Evolutionary conservation across 2,888 invertebrate genomes (phyloP), one percentile per base, ranked within the genome.

Genomic region (Glaucopsyche alexis): DNA sequence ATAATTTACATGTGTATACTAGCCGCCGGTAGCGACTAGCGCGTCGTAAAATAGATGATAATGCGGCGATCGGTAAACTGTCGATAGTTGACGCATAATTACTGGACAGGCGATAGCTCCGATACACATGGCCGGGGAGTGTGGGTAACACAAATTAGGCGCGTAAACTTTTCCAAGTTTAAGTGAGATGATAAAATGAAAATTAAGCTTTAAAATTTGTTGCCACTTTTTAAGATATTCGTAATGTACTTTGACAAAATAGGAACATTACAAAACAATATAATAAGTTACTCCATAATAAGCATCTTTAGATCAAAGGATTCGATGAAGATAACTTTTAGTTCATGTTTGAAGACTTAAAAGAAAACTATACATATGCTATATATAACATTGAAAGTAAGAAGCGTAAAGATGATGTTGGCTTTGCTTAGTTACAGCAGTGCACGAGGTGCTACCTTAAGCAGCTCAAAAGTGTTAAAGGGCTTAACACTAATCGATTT

Each of bases 71-170:
- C 82, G 80, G 82, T 81, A 79, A 80, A 75, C 72, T 67, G 19
- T 72, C 79, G 76, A 73, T 50, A 73, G 70, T 76, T 78, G 74
- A 76, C 76, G 75, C 72, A 71, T 75, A 76, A 82, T 84, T 81
- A 83, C 85, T 81, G 80, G 81, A 76, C 77, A 80, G 85, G 82
- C 9, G 55, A n/a, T n/a, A 19, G 14, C 78, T 42, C 64, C n/a
- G 60, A 19, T 76, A 86, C 83, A 85, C 77, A 87, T 76, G 14
- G 74, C 29, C 71, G 6, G 8, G 6, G 7, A 13, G 29, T 13
- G 29, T 13, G 29, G 16, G 29, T 13, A 60, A 1, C 60, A 60
- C 6, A 6, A 60, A 38, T 60, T 29, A 29, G 5, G 8, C 4
- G 19, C 11, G 55, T 55, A 60, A 13, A 11, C 4, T 55, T 52